phyloP scores from a whole-genome alignment of 1,140 invertebrate species.

The Aricia agestis region DNA sequence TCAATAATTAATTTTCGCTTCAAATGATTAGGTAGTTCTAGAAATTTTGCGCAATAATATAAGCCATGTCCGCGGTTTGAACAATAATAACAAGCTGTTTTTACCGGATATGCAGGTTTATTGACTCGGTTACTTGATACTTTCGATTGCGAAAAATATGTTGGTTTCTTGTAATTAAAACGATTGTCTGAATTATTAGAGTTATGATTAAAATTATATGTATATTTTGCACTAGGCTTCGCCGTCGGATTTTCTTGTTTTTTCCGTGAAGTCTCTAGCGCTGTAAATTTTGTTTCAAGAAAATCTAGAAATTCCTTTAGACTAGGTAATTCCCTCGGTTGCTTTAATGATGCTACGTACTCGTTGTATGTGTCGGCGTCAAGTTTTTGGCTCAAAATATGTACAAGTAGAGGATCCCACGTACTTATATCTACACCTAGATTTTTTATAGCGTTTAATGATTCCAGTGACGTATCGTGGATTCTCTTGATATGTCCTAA shows the following conservation, averaged over 20 bases:
- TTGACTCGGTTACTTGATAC: slow-evolving; percentile 17
- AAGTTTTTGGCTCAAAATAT: slow-evolving; percentile 24
- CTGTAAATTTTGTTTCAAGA: slow-evolving; percentile 26
- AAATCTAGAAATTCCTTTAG: slow-evolving; percentile 23
- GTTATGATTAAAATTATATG: slow-evolving; percentile 10
- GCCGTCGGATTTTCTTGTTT: slow-evolving; percentile 20
- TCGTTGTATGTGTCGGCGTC: slow-evolving; percentile 22
- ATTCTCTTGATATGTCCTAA: slow-evolving; percentile 21
- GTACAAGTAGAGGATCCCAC: slow-evolving; percentile 26
- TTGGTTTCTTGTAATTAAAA: slow-evolving; percentile 14
- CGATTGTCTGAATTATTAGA: slow-evolving; percentile 5
- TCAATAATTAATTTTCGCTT: slow-evolving; percentile 17
- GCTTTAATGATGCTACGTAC: slow-evolving; percentile 16
- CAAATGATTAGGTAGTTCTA: slow-evolving; percentile 6
- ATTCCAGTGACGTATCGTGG: slow-evolving; percentile 21
- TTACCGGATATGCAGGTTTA: slow-evolving; percentile 4
- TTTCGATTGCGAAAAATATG: slow-evolving; percentile 18
- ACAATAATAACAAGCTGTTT: slow-evolving; percentile 17
- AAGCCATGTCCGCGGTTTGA: slow-evolving; percentile 13
- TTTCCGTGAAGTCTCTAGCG: slow-evolving; percentile 23
- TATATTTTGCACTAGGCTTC: slow-evolving; percentile 11
- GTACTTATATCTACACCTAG: slow-evolving; percentile 19
- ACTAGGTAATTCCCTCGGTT: slow-evolving; percentile 15
- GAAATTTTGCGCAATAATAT: slow-evolving; percentile 17
- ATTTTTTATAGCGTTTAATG: slow-evolving; percentile 23